A percentile compares a stretch with the other conserved stretches of the same genome.
Evolutionary conservation across 1,140 invertebrate species (phyloP).

Genomic region (Galendromus occidentalis): DNA sequence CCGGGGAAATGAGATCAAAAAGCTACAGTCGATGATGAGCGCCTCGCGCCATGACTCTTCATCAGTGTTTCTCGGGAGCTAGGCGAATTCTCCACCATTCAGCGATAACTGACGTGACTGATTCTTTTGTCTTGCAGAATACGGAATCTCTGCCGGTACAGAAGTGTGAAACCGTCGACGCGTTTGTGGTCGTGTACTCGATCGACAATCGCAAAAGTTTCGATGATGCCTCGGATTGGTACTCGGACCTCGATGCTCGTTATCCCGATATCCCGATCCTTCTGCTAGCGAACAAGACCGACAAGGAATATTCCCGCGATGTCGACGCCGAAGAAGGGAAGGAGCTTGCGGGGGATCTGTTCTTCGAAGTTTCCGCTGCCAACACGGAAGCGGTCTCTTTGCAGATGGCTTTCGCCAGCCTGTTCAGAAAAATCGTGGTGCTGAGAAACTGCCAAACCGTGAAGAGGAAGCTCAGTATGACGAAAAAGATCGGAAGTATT

Average conservation of each 20-base stretch:
- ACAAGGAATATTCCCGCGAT: background rate
- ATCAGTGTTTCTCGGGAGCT: too few relatives aligned
- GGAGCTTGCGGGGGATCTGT: background rate
- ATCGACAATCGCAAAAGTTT: background rate
- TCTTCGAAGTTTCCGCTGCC: conserved; percentile 3
- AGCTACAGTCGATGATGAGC: too few relatives aligned
- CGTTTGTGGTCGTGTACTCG: conserved; percentile 1
- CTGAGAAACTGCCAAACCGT: background rate
- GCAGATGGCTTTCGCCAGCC: background rate
- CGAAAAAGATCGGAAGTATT: conserved; percentile 4
- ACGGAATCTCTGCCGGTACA: conserved; percentile 2
- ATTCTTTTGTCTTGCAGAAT: background rate
- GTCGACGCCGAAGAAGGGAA: conserved; percentile 6
- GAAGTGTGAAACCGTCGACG: conserved; percentile 6
- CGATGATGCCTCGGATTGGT: background rate
- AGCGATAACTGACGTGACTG: too few relatives aligned
- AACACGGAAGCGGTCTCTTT: background rate
- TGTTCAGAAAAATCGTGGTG: background rate
- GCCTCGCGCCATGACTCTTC: too few relatives aligned
- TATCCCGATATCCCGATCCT: background rate
- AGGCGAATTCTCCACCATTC: too few relatives aligned
- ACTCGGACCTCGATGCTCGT: background rate
- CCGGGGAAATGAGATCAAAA: too few relatives aligned
- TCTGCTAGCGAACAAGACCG: background rate
- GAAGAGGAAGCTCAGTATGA: conserved; percentile 5